Evolutionary conservation across 2,113 vertebrate species (phyloP).

Genomic region (Pelecanoides urinatrix): DNA sequence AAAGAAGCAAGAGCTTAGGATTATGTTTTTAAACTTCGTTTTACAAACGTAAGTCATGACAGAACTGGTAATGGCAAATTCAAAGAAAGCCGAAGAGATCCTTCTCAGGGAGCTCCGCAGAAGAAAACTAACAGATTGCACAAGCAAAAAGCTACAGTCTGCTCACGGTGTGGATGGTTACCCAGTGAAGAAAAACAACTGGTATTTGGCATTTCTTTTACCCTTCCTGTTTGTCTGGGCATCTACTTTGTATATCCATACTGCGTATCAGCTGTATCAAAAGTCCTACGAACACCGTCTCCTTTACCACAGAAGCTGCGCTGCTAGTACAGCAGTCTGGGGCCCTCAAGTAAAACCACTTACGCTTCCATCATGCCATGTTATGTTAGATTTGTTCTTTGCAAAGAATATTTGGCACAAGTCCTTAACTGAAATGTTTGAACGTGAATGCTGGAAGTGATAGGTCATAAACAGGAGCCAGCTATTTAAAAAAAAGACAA

Average conservation of each 20-base stretch:
- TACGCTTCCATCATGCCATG: neutral
- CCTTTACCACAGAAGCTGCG: neutral
- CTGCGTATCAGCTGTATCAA: accelerated
- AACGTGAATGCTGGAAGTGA: neutral
- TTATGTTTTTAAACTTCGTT: neutral
- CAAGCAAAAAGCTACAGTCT: neutral
- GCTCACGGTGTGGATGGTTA: neutral
- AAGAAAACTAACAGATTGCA: neutral
- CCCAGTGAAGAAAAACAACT: neutral
- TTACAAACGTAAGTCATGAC: neutral
- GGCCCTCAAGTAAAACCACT: neutral
- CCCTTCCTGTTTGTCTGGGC: neutral
- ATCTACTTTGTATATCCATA: neutral
- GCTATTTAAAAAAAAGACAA: neutral
- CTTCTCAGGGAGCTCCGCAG: neutral
- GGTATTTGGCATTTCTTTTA: neutral
- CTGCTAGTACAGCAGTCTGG: neutral
- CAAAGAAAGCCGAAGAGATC: neutral
- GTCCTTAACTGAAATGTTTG: neutral
- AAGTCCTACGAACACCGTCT: neutral
- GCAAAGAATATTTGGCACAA: neutral
- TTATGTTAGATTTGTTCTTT: neutral
- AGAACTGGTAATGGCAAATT: neutral
- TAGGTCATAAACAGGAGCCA: neutral
- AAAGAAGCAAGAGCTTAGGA: neutral